These are phyloP conservation scores for Tetramorium alpestre DNA, from an alignment of 1,140 invertebrate genomes.

Conservation along the genomic window DNA sequence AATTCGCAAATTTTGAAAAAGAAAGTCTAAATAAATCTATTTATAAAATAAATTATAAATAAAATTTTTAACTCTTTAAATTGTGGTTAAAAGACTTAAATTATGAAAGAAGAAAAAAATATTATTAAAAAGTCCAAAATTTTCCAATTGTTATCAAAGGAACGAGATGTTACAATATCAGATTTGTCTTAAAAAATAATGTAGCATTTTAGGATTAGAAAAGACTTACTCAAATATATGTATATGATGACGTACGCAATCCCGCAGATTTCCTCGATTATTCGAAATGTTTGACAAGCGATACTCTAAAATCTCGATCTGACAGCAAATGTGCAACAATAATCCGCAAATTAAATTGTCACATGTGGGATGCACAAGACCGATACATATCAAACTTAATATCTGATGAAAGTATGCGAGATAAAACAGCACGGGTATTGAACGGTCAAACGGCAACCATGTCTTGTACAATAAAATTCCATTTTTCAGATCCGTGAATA, in stretches of 20 bases:
- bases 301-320: conserved; percentile 58
- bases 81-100: not conserved
- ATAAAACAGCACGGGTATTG: not conserved
- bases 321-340: conserved; percentile 60
- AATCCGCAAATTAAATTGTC: conserved; percentile 64
- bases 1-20: too few species aligned
- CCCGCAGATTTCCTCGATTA: not conserved
- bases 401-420: conserved; percentile 50
- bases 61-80: not conserved
- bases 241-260: conserved; percentile 23
- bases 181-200: not conserved
- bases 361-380: conserved; percentile 38
- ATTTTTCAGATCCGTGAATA: conserved; percentile 1
- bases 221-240: conserved; percentile 44
- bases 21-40: too few species aligned
- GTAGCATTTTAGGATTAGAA: not conserved
- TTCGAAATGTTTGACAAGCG: conserved; percentile 25
- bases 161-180: not conserved
- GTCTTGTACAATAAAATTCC: not conserved
- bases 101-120: not conserved
- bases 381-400: not conserved
- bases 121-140: not conserved
- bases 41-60: too few species aligned
- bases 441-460: conserved; percentile 61
- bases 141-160: not conserved